Percentiles rank a stretch among this genome's conserved stretches.
Evolutionary conservation across 1,140 invertebrate species (phyloP).

Genomic region (Augochlora pura): DNA sequence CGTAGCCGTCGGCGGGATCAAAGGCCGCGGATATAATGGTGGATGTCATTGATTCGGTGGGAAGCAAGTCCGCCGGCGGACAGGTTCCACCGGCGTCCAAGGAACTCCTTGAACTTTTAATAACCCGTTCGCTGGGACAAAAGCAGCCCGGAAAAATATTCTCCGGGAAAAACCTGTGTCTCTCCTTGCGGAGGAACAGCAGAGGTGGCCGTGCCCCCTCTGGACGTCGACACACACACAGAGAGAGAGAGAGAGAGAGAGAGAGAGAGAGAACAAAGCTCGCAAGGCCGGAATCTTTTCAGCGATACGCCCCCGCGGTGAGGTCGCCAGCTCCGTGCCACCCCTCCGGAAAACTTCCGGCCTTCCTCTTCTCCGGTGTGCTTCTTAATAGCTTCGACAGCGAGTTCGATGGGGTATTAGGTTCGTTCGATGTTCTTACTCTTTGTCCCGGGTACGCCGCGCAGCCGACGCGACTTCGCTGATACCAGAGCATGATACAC

Average conservation of each 20-base stretch:
- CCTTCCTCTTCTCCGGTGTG: neutral
- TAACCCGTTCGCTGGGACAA: constrained; percentile 18
- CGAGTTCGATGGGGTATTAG: neutral
- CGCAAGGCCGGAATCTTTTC: neutral
- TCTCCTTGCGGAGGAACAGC: too few species aligned
- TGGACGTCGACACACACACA: neutral
- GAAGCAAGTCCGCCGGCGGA: too few species aligned
- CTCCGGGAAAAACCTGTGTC: neutral
- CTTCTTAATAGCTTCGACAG: constrained; percentile 1
- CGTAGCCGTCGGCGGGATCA: neutral
- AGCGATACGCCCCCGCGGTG: neutral
- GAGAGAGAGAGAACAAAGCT: neutral
- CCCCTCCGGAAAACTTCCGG: neutral
- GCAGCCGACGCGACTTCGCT: too few species aligned
- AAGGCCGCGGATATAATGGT: neutral
- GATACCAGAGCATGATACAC: too few species aligned
- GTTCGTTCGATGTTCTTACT: too few species aligned
- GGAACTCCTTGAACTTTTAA: constrained; percentile 29
- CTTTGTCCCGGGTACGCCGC: too few species aligned
- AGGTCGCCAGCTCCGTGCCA: too few species aligned
- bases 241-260: constrained; percentile 1
- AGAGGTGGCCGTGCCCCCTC: neutral
- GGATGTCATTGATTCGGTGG: neutral
- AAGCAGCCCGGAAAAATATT: neutral
- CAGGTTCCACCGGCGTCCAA: neutral